These are phyloP conservation scores for Sweltsa coloradensis DNA, from an alignment of 1,140 invertebrate genomes.

Conservation along the genomic window DNA sequence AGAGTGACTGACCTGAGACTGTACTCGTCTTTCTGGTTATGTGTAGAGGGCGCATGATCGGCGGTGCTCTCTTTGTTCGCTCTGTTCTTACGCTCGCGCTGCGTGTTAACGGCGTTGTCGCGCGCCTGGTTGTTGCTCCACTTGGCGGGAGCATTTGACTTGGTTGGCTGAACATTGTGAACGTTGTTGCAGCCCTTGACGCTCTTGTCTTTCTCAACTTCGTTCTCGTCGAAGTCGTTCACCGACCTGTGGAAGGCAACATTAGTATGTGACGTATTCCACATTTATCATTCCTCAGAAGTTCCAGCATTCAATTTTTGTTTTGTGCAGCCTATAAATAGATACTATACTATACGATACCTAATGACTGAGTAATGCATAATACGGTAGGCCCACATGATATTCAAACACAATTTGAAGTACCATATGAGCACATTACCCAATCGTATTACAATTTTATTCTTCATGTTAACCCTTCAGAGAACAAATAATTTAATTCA, in stretches of 20 bases:
- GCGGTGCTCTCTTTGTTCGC: slow-evolving; percentile 38
- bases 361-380: too few relatives aligned
- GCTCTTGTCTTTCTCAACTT: slow-evolving; percentile 40
- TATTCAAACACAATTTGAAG: too few relatives aligned
- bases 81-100: slow-evolving; percentile 45
- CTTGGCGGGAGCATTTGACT: slow-evolving; percentile 30
- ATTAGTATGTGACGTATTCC: too few relatives aligned
- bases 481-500: too few relatives aligned
- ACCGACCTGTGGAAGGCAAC: slow-evolving; percentile 33
- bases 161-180: slow-evolving; percentile 27
- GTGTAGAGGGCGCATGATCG: slow-evolving; percentile 18
- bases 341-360: too few relatives aligned
- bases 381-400: too few relatives aligned
- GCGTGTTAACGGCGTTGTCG: slow-evolving; percentile 39
- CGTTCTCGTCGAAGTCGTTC: slow-evolving; percentile 40
- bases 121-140: slow-evolving; percentile 33
- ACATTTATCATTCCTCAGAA: too few relatives aligned
- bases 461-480: too few relatives aligned
- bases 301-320: too few relatives aligned
- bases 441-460: too few relatives aligned
- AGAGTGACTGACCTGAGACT: slow-evolving; percentile 43
- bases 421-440: too few relatives aligned
- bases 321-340: too few relatives aligned
- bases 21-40: slow-evolving; percentile 42
- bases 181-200: slow-evolving; percentile 23